Evolutionary conservation across 2,888 invertebrate genomes (phyloP).

Genomic region (Hecatera dysodea): DNA sequence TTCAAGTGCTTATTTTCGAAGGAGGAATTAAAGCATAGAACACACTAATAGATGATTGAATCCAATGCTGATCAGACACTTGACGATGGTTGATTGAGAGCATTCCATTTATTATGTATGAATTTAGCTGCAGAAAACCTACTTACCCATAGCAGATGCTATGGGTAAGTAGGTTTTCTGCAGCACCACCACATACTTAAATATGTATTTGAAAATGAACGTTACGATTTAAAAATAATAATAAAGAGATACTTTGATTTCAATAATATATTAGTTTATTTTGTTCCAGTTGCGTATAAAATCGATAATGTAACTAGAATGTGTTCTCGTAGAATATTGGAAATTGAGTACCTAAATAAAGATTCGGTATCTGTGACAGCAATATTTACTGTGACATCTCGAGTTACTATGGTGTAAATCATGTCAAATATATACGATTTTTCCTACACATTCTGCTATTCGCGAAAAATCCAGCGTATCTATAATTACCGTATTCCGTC

Average conservation of each 20-base stretch:
- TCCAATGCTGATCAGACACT: slow-evolving; percentile 3
- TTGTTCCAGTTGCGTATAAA: too few relatives aligned
- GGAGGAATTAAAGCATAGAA: slow-evolving; percentile 30
- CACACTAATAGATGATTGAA: slow-evolving; percentile 18
- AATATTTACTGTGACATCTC: background rate
- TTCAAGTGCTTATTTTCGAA: slow-evolving; percentile 23
- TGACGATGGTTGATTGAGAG: slow-evolving; percentile 32
- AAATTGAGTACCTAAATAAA: too few relatives aligned
- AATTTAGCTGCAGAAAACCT: too few relatives aligned
- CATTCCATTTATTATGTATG: slow-evolving; percentile 5
- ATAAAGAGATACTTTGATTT: too few relatives aligned
- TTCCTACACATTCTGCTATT: background rate
- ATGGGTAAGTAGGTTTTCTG: too few relatives aligned
- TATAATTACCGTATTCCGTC: slow-evolving; percentile 28
- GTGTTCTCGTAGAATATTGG: too few relatives aligned
- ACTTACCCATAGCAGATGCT: too few relatives aligned
- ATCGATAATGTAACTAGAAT: too few relatives aligned
- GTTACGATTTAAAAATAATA: too few relatives aligned
- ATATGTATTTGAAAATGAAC: too few relatives aligned
- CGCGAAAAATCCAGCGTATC: background rate
- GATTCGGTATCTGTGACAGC: too few relatives aligned
- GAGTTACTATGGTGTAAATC: background rate
- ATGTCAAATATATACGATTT: background rate
- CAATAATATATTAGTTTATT: too few relatives aligned
- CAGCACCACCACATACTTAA: background rate